These are phyloP conservation scores for Athalia cordata DNA, from an alignment of 2,888 invertebrate species.

Conservation along the genomic window DNA sequence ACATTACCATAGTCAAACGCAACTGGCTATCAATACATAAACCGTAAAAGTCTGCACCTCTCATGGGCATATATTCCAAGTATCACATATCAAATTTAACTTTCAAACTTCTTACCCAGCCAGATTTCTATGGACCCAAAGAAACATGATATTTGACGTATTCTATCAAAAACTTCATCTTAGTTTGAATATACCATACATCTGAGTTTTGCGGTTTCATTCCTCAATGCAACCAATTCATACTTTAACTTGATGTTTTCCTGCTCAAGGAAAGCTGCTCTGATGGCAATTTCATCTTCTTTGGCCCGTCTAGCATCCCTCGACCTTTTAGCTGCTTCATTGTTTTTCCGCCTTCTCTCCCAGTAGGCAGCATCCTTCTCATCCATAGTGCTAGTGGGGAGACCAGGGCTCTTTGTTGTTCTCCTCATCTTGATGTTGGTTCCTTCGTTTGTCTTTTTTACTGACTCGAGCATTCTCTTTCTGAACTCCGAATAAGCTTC, in stretches of 20 bases:
- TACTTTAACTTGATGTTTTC: slow-evolving; percentile 88
- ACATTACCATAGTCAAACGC: too few relatives aligned
- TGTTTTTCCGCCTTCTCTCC: slow-evolving; percentile 92
- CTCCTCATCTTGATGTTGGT: slow-evolving; percentile 84
- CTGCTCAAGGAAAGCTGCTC: slow-evolving; percentile 90
- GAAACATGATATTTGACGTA: not conserved
- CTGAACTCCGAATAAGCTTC: slow-evolving; percentile 85
- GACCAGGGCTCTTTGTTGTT: slow-evolving; percentile 51
- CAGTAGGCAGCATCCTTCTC: slow-evolving; percentile 88
- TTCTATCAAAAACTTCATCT: slow-evolving; percentile 33
- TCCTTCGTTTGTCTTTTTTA: slow-evolving; percentile 79
- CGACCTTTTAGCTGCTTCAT: slow-evolving; percentile 95
- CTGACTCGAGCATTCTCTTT: slow-evolving; percentile 80
- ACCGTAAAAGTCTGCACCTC: too few relatives aligned
- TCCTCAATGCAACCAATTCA: slow-evolving; percentile 80
- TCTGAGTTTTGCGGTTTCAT: slow-evolving; percentile 78
- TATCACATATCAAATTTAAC: too few relatives aligned
- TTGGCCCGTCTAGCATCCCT: slow-evolving; percentile 92
- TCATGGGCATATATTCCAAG: too few relatives aligned
- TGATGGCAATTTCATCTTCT: slow-evolving; percentile 93
- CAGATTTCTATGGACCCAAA: not conserved
- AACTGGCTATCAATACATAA: too few relatives aligned
- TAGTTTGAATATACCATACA: slow-evolving; percentile 73
- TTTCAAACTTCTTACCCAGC: not conserved
- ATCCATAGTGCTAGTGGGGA: slow-evolving; percentile 60